Evolutionary conservation across 1,140 invertebrate species (phyloP).

Genomic region (Samia ricini): DNA sequence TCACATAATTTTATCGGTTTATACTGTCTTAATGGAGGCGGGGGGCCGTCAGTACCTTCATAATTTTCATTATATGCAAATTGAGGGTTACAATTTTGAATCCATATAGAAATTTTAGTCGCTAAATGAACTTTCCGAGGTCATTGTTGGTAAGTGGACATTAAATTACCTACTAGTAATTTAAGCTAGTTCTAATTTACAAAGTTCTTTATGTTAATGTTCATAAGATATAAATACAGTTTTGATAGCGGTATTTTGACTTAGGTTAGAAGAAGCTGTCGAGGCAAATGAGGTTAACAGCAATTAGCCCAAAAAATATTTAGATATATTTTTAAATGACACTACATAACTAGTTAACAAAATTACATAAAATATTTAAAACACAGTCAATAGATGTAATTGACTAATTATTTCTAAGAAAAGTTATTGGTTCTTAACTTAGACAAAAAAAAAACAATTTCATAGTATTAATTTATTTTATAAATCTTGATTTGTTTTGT

Average conservation of each 20-base stretch:
- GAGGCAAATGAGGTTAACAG: no score
- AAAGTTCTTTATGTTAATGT: not conserved
- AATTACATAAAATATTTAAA: no score
- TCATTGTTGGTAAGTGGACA: not conserved
- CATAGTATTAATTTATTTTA: no score
- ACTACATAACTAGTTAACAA: no score
- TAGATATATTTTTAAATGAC: no score
- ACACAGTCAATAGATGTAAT: no score
- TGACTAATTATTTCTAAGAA: no score
- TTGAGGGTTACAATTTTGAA: slow-evolving; percentile 5
- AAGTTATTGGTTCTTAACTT: no score
- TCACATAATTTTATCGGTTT: slow-evolving; percentile 50
- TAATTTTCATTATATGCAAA: slow-evolving; percentile 24
- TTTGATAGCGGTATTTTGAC: not conserved
- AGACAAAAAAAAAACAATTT: no score
- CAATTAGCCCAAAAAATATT: no score
- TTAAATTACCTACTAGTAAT: not conserved
- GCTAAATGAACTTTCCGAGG: not conserved
- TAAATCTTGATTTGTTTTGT: no score
- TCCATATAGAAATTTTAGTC: not conserved
- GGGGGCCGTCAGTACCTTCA: slow-evolving; percentile 12
- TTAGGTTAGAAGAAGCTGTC: no score
- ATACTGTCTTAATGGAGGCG: slow-evolving; percentile 24
- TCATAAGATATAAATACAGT: not conserved
- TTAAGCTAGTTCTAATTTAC: not conserved